Evolutionary conservation across 2,888 invertebrate species (phyloP).

Genomic region (Exephanes ischioxanthus): DNA sequence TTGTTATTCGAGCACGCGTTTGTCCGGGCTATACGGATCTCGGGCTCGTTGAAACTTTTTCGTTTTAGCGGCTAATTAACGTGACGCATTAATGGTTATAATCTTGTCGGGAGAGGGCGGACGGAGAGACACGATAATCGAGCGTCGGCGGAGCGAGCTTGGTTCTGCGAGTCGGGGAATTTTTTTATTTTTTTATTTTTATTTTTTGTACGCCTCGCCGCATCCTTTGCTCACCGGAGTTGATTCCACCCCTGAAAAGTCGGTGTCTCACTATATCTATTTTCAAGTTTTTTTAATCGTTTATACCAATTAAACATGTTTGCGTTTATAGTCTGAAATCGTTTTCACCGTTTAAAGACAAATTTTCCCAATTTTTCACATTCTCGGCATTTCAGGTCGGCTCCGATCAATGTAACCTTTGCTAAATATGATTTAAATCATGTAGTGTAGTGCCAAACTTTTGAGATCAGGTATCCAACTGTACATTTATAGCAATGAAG

Average conservation of each 20-base stretch:
- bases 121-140: constrained; percentile 19
- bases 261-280: too few relatives aligned
- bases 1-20: neutral
- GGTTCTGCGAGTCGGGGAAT: constrained; percentile 57
- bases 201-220: constrained; percentile 67
- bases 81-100: constrained; percentile 74
- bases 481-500: too few relatives aligned
- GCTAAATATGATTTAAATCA: too few relatives aligned
- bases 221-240: constrained; percentile 61
- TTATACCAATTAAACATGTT: too few relatives aligned
- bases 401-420: too few relatives aligned
- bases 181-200: constrained; percentile 71
- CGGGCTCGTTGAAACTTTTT: constrained; percentile 57
- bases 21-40: neutral
- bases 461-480: too few relatives aligned
- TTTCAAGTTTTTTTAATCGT: too few relatives aligned
- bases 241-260: constrained; percentile 45
- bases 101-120: constrained; percentile 24
- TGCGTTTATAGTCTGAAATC: too few relatives aligned
- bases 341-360: too few relatives aligned
- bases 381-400: too few relatives aligned
- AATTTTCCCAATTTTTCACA: too few relatives aligned
- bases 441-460: too few relatives aligned
- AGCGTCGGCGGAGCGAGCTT: neutral
- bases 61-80: constrained; percentile 72